Conservation (phyloP, 2,888 invertebrate genomes). For the Folsomia candida region DNA sequence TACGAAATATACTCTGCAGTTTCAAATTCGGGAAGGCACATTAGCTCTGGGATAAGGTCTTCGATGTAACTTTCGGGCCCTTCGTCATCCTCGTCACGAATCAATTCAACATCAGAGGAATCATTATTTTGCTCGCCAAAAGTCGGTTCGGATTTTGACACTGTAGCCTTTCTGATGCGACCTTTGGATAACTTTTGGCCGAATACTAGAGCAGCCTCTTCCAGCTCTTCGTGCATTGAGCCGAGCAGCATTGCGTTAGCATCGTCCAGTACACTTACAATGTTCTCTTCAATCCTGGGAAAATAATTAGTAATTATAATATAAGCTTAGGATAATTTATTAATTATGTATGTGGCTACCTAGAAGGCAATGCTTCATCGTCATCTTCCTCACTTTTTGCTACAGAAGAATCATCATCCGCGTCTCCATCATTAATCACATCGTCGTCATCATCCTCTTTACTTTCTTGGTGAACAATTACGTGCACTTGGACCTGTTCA, state of each 20-base stretch:
- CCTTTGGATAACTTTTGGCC: slow-evolving; percentile 4
- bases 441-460: slow-evolving; percentile 4
- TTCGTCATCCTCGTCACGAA: slow-evolving; percentile 29
- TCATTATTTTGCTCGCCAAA: slow-evolving; percentile 17
- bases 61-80: slow-evolving; percentile 32
- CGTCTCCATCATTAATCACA: slow-evolving; percentile 13
- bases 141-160: slow-evolving; percentile 30
- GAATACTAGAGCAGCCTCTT: slow-evolving; percentile 26
- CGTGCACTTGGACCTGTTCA: slow-evolving; percentile 23
- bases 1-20: slow-evolving; percentile 43
- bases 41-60: slow-evolving; percentile 39
- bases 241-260: slow-evolving; percentile 46
- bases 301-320: background rate
- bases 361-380: background rate
- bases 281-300: slow-evolving; percentile 20
- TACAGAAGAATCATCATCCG: background rate
- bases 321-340: background rate
- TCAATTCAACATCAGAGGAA: slow-evolving; percentile 30
- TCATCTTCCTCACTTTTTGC: slow-evolving; percentile 1
- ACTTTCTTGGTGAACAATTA: slow-evolving; percentile 22
- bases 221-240: slow-evolving; percentile 43
- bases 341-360: background rate
- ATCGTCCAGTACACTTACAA: slow-evolving; percentile 36
- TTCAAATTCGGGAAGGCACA: slow-evolving; percentile 44
- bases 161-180: background rate